Evolutionary conservation across 1,140 invertebrate species (phyloP).

Genomic region (Monomorium pharaonis): DNA sequence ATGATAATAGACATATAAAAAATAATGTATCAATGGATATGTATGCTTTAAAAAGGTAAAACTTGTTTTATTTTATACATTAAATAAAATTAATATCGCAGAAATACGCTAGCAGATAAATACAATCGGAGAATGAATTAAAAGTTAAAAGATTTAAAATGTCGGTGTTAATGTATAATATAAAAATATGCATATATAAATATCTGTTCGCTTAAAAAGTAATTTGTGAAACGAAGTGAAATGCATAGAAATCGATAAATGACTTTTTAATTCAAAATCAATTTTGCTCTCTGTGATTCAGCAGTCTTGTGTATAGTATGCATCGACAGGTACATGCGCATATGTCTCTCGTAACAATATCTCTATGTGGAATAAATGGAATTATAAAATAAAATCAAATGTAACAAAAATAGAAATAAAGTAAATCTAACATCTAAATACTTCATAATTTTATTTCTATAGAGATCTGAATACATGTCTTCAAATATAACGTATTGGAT

Average conservation of each 20-base stretch:
- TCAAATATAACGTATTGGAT: background rate
- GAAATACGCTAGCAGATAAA: background rate
- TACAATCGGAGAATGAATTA: background rate
- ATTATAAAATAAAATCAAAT: conserved; percentile 7
- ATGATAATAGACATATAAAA: background rate
- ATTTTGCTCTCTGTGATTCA: conserved; percentile 1
- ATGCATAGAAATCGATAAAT: background rate
- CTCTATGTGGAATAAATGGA: background rate
- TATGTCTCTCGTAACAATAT: background rate
- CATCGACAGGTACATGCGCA: background rate
- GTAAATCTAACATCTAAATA: background rate
- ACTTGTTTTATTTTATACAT: background rate
- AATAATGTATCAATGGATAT: background rate
- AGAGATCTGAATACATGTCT: background rate
- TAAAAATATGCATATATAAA: background rate
- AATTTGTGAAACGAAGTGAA: background rate
- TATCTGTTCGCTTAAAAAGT: background rate
- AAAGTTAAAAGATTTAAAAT: conserved; percentile 2
- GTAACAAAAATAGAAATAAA: background rate
- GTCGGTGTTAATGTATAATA: background rate
- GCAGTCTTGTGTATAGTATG: background rate
- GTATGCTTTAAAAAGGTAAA: background rate
- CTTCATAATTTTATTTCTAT: background rate
- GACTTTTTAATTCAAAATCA: conserved; percentile 27
- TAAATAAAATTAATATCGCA: background rate